These are phyloP conservation scores for Esox masquinongy DNA, from an alignment of 2,797 vertebrate genomes.

Conservation along the genomic window DNA sequence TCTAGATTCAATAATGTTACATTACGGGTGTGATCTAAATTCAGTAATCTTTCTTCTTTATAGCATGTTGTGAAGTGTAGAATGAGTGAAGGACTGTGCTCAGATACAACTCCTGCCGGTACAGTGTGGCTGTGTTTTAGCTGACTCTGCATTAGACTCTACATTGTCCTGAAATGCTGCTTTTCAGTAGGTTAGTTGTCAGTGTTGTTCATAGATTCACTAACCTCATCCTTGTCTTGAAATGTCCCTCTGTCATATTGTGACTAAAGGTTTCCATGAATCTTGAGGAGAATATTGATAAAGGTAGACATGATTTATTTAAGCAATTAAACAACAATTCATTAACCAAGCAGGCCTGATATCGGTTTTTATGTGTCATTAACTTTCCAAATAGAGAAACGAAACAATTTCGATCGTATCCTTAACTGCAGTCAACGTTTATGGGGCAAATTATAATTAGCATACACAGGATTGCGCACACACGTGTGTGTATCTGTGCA, in stretches of 20 bases:
- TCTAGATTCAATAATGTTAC: too few relatives aligned
- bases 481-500: not conserved
- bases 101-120: too few relatives aligned
- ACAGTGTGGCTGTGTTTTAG: not conserved
- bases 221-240: not conserved
- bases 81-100: too few relatives aligned
- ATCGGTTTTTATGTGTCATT: not conserved
- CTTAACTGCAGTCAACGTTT: not conserved
- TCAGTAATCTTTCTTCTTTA: not conserved
- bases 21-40: not conserved
- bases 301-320: not conserved
- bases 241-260: not conserved
- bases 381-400: not conserved
- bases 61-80: not conserved
- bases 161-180: not conserved
- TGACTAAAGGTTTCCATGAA: not conserved
- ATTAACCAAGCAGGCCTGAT: not conserved
- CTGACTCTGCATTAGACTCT: not conserved
- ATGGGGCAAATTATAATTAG: not conserved
- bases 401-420: not conserved
- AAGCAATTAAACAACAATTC: not conserved
- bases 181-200: not conserved
- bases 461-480: not conserved
- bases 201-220: not conserved
- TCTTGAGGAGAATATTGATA: not conserved